A percentile compares a stretch with the other conserved stretches of the same genome.
Evolutionary conservation across 2,888 invertebrate species (phyloP).

Genomic region (Spodoptera littoralis): DNA sequence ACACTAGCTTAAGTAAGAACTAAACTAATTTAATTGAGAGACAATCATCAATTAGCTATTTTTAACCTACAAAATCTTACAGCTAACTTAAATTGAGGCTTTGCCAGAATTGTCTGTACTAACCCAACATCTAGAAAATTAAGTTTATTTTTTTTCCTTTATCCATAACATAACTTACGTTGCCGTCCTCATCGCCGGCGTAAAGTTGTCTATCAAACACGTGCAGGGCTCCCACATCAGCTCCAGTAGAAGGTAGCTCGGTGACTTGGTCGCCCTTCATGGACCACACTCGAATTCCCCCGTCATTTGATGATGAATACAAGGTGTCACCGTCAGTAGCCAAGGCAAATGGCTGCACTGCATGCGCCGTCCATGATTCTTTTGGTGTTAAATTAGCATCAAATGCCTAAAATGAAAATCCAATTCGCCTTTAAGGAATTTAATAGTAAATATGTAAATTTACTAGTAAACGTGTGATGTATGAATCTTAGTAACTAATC

Average conservation of each 20-base stretch:
- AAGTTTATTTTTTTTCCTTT: neutral
- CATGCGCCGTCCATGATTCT: conserved; percentile 88
- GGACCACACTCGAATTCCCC: conserved; percentile 89
- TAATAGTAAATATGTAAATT: neutral
- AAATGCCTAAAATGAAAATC: conserved; percentile 66
- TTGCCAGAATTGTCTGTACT: too few species aligned
- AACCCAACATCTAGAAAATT: neutral
- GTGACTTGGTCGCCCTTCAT: conserved; percentile 72
- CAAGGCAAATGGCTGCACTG: conserved; percentile 89
- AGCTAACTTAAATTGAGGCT: too few species aligned
- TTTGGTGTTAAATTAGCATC: conserved; percentile 70
- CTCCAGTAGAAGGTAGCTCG: conserved; percentile 77
- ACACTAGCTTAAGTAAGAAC: too few species aligned
- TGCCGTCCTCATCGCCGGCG: conserved; percentile 90
- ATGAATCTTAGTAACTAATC: too few species aligned
- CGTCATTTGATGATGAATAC: conserved; percentile 91
- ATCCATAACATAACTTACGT: conserved; percentile 87
- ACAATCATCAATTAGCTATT: too few species aligned
- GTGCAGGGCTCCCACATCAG: conserved; percentile 74
- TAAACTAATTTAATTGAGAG: too few species aligned
- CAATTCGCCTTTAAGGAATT: neutral
- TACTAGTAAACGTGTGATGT: neutral
- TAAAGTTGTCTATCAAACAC: conserved; percentile 83
- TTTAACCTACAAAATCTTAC: too few species aligned
- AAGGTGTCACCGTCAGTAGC: conserved; percentile 83